These are phyloP conservation scores for Machimus atricapillus DNA, from an alignment of 2,888 invertebrate species.

Conservation along the genomic window DNA sequence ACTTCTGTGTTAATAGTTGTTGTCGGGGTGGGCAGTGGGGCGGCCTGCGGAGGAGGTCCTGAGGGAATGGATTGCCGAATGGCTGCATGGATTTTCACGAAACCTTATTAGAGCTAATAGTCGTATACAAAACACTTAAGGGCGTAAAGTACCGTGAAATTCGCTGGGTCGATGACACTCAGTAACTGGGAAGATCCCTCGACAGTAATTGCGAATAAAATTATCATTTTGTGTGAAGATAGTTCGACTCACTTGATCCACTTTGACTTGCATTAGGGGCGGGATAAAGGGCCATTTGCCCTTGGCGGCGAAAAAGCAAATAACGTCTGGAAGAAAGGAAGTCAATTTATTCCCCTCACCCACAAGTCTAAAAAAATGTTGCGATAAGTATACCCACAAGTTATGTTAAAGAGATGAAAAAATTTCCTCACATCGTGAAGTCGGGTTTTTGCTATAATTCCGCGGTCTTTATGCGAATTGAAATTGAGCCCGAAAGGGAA, in stretches of 20 bases:
- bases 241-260: slow-evolving; percentile 55
- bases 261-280: slow-evolving; percentile 57
- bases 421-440: slow-evolving; percentile 56
- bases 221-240: slow-evolving; percentile 57
- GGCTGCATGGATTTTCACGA: neutral
- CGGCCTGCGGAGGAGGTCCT: neutral
- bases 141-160: slow-evolving; percentile 12
- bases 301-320: slow-evolving; percentile 60
- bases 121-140: neutral
- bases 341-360: neutral
- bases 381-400: neutral
- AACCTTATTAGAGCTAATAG: neutral
- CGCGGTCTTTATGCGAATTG: slow-evolving; percentile 40
- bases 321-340: slow-evolving; percentile 54
- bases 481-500: slow-evolving; percentile 51
- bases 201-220: slow-evolving; percentile 56
- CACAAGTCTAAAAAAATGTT: neutral
- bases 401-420: slow-evolving; percentile 57
- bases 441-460: slow-evolving; percentile 54
- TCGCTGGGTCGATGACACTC: slow-evolving; percentile 57
- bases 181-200: slow-evolving; percentile 59
- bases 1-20: slow-evolving; percentile 51
- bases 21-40: slow-evolving; percentile 47
- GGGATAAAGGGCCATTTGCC: slow-evolving; percentile 62
- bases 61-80: neutral